Evolutionary conservation across 1,140 invertebrate genomes (phyloP), one percentile per base, ranked within the genome.

Genomic region (Planococcus citri): DNA sequence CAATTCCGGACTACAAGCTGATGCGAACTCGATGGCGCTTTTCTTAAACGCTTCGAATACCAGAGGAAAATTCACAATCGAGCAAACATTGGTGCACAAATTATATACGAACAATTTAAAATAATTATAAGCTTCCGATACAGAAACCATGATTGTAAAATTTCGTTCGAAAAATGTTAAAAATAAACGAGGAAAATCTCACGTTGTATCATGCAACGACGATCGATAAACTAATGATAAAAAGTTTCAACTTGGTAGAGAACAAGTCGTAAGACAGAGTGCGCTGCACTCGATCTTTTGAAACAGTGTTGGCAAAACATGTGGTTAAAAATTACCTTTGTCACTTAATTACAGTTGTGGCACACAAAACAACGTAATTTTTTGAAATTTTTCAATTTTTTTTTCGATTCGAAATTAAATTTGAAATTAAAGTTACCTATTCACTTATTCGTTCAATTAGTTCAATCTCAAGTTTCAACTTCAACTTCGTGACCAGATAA

Each of bases 1-100:
- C 22, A 64, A 64, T 64, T 64, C 60, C 12, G 60, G 60, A 64
- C 60, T 64, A 17, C 60, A 64, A 4, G 60, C 60, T 25, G 60
- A 64, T 9, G 60, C 60, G 22, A 64, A 64, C 17, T 64, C 60
- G 17, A 64, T 64, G 10, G 60, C 60, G 20, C 60, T 64, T 64
- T 64, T 64, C 20, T 64, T 64, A 24, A 64, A 64, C 6, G 60
- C 60, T 17, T 64, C 60, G 17, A 64, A 64, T 4, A 64, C 24
- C 25, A 64, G 20, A 2, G 60, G 60, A 64, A 64, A 64, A 21
- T 64, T 64, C 6, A 64, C 60, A 12, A 64, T 25, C 20, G 60
- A 22, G 17, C 60, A 64, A 22, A 64, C 60, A 27, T 24, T 64
- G 17, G 9, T 20, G 10, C 10, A 6, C 17, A 64, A 64, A 6